Evolutionary conservation across 2,113 vertebrate species (phyloP).

Genomic region (Phyllostomus discolor): DNA sequence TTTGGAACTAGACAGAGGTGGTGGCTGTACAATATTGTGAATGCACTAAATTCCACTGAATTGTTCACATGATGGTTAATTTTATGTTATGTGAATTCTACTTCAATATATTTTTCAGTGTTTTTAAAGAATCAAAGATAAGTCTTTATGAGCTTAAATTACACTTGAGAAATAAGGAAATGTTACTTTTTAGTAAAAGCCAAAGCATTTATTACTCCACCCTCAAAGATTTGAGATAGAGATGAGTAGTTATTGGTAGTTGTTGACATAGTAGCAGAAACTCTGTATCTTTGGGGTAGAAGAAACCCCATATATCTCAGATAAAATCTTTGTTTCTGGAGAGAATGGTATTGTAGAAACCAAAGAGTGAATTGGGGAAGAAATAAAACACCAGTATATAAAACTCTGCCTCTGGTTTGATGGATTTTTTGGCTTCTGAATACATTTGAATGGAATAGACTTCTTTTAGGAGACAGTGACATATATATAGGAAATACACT

Average conservation of each 20-base stretch:
- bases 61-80: not conserved
- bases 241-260: not conserved
- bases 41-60: not conserved
- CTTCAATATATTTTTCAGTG: not conserved
- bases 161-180: not conserved
- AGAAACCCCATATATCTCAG: not conserved
- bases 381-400: not conserved
- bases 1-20: not conserved
- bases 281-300: not conserved
- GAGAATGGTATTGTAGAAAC: not conserved
- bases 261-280: not conserved
- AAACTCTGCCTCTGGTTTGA: not conserved
- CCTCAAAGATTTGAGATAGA: not conserved
- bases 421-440: not conserved
- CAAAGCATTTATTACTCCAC: not conserved
- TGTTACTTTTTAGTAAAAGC: not conserved
- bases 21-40: not conserved
- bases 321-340: not conserved
- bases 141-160: not conserved
- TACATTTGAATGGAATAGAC: not conserved
- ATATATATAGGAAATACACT: not conserved
- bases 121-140: not conserved
- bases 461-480: not conserved
- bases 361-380: not conserved
- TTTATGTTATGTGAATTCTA: not conserved